Base-by-base conservation (phyloP, 1,140 invertebrate species). In the Globodera ellingtonae region DNA sequence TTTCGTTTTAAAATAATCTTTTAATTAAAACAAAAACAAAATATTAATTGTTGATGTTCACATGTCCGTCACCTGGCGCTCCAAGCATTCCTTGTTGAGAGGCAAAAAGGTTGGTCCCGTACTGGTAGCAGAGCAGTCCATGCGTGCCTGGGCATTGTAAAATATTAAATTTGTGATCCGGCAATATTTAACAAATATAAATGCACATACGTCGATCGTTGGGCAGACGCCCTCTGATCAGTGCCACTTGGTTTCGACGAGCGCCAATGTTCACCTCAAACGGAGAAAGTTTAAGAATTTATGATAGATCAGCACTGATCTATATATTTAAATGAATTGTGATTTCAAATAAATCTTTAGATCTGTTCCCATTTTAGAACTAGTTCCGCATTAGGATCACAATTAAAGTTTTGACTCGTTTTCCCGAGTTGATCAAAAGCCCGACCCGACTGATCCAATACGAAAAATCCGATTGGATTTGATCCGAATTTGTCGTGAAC, bases 31-130 rank as follows among this genome's bases (percentile, higher is more conserved):
- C 24, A 79, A 35, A 66, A 76, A n/a, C 15, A 56, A 75, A 50
- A 71, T 56, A 74, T 52, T 24, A 74, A 52, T 74, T 65, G 35
- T 74, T 65, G 35, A 44, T 69, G 10, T 69, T 69, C 66, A 47
- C 21, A 8, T 65, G 21, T 35, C 48, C 48, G 15, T 47, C 46
- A 35, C 75, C 81, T 18, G 81, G 81, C 18, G 81, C 59, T 4
- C 52, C 79, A 44, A 65, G 47, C 86, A 95, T 93, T 21, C 96
- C 96, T 15, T 90, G 88, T 88, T 95, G 94, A 1, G 93, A 93
- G 8, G 95, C 94, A 66, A 95, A 93, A 87, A 95, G 94, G 91
- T 97, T 97, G 72, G 93, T 94, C 72, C 96, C 95, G 70, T 95
- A 95, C 90, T 98, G 96, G 75, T 88, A 89, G 83, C 86, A 89